phyloP scores from a whole-genome alignment of 1,140 invertebrate species.

The Prorops nasuta region DNA sequence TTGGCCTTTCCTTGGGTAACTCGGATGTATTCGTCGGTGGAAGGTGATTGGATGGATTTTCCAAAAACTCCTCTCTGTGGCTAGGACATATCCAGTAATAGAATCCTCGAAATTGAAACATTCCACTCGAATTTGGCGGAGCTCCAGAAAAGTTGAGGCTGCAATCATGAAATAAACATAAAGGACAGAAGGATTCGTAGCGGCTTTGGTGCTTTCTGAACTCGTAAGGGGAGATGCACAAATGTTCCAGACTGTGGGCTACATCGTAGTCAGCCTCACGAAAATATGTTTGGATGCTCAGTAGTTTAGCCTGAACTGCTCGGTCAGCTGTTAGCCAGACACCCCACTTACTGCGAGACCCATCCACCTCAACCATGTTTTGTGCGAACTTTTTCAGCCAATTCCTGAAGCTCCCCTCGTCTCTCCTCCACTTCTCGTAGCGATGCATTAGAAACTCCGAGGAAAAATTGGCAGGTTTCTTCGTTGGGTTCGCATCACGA shows the following conservation, averaged over 20 bases:
- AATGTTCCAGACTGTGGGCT: constrained; percentile 40
- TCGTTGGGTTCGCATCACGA: constrained; percentile 29
- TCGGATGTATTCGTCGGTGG: constrained; percentile 29
- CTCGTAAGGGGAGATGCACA: constrained; percentile 56
- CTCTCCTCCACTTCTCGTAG: constrained; percentile 48
- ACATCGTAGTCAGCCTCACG: constrained; percentile 36
- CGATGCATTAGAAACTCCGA: constrained; percentile 46
- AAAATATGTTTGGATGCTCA: constrained; percentile 21
- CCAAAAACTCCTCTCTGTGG: constrained; percentile 52
- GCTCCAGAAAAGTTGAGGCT: constrained; percentile 42
- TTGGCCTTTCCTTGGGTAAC: constrained; percentile 56
- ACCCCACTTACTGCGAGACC: constrained; percentile 53
- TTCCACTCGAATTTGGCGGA: constrained; percentile 54
- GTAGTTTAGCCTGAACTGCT: constrained; percentile 29
- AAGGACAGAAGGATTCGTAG: constrained; percentile 58
- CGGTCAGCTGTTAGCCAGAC: constrained; percentile 49
- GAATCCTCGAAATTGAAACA: constrained; percentile 54
- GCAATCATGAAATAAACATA: constrained; percentile 53
- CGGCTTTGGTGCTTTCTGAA: constrained; percentile 54
- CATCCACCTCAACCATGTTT: constrained; percentile 51
- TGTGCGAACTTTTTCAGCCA: constrained; percentile 58
- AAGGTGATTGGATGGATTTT: constrained; percentile 46
- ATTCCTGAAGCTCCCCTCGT: constrained; percentile 38
- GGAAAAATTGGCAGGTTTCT: constrained; percentile 45
- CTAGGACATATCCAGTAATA: constrained; percentile 62